phyloP scores from a whole-genome alignment of 2,888 invertebrate genomes.

The Dynastes maya region DNA sequence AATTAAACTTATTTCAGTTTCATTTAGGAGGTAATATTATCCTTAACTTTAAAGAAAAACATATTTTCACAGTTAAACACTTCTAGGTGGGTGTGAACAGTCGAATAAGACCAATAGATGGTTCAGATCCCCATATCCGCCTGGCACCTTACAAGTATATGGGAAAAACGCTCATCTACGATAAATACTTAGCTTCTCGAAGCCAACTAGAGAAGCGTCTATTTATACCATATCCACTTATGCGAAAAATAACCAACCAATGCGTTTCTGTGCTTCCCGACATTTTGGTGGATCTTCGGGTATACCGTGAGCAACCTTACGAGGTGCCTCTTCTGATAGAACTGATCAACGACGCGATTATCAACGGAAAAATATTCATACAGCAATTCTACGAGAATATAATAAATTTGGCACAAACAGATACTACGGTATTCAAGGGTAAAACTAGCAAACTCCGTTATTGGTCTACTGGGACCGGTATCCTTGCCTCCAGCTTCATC shows the following conservation, averaged over 20 bases:
- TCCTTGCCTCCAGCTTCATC: slow-evolving; percentile 77
- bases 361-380: slow-evolving; percentile 58
- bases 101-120: slow-evolving; percentile 75
- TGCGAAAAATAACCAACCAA: slow-evolving; percentile 75
- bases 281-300: slow-evolving; percentile 72
- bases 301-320: slow-evolving; percentile 56
- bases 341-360: slow-evolving; percentile 58
- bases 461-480: slow-evolving; percentile 62
- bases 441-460: slow-evolving; percentile 30
- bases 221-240: slow-evolving; percentile 77
- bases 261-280: slow-evolving; percentile 73
- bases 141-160: slow-evolving; percentile 75
- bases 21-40: too few species aligned
- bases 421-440: slow-evolving; percentile 43
- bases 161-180: slow-evolving; percentile 77
- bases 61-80: too few species aligned
- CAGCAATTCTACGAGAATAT: slow-evolving; percentile 60
- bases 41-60: neutral
- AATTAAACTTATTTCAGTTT: too few species aligned
- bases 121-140: slow-evolving; percentile 71
- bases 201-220: slow-evolving; percentile 74
- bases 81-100: slow-evolving; percentile 75
- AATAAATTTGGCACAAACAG: slow-evolving; percentile 46
- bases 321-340: slow-evolving; percentile 60
- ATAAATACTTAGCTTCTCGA: slow-evolving; percentile 74